These are phyloP conservation scores for Colletes collaris DNA, from an alignment of 2,888 invertebrate species.

Conservation along the genomic window DNA sequence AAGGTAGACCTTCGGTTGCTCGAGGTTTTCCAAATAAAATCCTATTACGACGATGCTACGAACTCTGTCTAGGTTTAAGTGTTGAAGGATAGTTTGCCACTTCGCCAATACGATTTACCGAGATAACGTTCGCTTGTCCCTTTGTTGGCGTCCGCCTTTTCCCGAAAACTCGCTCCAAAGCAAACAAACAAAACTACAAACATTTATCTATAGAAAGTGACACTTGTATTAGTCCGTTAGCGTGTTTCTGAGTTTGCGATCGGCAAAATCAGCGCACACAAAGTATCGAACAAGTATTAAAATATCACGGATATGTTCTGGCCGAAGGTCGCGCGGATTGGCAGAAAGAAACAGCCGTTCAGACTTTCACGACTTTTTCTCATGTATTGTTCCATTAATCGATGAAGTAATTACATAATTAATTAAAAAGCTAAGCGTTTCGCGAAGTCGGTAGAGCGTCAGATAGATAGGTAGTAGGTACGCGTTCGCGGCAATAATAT, in stretches of 20 bases:
- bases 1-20: conserved; percentile 47
- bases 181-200: no score
- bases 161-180: background rate
- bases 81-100: conserved; percentile 4
- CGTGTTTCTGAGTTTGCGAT: background rate
- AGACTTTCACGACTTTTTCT: conserved; percentile 43
- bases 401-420: conserved; percentile 56
- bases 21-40: background rate
- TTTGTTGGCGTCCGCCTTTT: background rate
- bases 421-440: conserved; percentile 13
- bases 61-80: background rate
- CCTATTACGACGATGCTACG: background rate
- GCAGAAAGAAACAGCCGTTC: conserved; percentile 21
- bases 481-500: conserved; percentile 42
- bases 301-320: conserved; percentile 12
- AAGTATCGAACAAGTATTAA: conserved; percentile 33
- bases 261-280: background rate
- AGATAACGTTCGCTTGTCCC: background rate
- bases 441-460: background rate
- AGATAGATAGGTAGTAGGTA: background rate
- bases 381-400: conserved; percentile 56
- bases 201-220: no score
- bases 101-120: conserved; percentile 35
- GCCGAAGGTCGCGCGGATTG: conserved; percentile 43
- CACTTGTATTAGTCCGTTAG: no score